These are phyloP conservation scores for Agriopis leucophaearia DNA, from an alignment of 2,888 invertebrate species.

Conservation along the genomic window DNA sequence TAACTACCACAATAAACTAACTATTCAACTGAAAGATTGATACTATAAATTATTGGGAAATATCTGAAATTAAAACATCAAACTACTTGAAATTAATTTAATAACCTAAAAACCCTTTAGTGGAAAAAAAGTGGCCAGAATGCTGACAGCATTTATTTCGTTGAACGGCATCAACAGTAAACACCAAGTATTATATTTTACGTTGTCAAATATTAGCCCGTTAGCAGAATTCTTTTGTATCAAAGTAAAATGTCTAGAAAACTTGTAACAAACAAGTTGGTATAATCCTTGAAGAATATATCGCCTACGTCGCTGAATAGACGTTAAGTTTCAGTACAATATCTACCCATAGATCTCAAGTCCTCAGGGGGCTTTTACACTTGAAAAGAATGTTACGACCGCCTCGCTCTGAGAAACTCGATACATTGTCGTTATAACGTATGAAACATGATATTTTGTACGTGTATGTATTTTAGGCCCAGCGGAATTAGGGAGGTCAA, in stretches of 20 bases:
- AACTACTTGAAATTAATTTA: no score
- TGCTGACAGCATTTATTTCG: no score
- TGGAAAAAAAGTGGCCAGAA: no score
- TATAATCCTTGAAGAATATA: not conserved
- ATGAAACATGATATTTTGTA: not conserved
- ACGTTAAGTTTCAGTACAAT: constrained; percentile 11
- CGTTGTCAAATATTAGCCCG: no score
- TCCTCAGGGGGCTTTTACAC: constrained; percentile 29
- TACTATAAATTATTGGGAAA: no score
- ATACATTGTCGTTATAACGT: constrained; percentile 13
- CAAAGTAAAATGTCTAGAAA: not conserved
- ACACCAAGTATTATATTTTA: no score
- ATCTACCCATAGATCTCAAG: constrained; percentile 14
- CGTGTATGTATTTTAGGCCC: not conserved
- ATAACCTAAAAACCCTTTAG: no score
- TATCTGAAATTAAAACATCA: no score
- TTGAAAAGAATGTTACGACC: constrained; percentile 21
- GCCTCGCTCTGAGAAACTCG: constrained; percentile 12
- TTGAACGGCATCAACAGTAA: no score
- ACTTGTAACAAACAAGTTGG: not conserved
- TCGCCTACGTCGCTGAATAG: not conserved
- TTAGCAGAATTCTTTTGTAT: not conserved
- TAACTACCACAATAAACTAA: no score
- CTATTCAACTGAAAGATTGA: no score
- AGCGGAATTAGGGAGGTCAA: no score